These are phyloP conservation scores for Protodeltote pygarga DNA, from an alignment of 2,888 invertebrate genomes.

Conservation along the genomic window DNA sequence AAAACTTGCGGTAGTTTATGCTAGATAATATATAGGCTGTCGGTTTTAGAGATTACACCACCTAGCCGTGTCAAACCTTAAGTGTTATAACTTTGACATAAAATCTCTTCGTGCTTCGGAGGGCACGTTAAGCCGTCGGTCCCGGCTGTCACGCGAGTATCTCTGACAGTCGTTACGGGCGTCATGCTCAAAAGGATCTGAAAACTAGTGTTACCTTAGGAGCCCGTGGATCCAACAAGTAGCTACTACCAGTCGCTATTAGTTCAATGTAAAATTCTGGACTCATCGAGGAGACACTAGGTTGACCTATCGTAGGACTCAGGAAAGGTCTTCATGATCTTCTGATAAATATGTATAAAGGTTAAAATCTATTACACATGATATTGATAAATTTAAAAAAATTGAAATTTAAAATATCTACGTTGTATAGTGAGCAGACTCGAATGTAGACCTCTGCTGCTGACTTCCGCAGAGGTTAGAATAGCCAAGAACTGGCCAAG, in stretches of 20 bases:
- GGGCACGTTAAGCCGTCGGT: slow-evolving; percentile 28
- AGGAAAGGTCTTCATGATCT: neutral
- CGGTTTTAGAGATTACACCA: no score
- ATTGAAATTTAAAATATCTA: no score
- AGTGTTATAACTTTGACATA: neutral
- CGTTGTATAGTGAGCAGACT: no score
- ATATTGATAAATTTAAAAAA: no score
- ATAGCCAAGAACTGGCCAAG: no score
- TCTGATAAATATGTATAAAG: slow-evolving; percentile 7
- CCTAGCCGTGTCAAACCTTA: no score
- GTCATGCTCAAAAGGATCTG: neutral
- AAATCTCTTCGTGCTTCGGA: slow-evolving; percentile 21
- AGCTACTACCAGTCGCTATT: slow-evolving; percentile 1
- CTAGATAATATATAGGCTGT: no score
- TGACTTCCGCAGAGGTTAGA: no score
- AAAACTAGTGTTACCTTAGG: slow-evolving; percentile 2
- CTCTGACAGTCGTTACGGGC: slow-evolving; percentile 14
- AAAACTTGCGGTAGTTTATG: no score
- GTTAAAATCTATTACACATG: neutral
- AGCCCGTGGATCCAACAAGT: neutral
- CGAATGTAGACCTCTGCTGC: no score
- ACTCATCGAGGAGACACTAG: neutral
- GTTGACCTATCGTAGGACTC: neutral
- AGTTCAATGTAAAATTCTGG: neutral
- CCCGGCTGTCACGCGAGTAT: slow-evolving; percentile 11